These are phyloP conservation scores for Pelecanus crispus DNA, from an alignment of 2,113 vertebrate species.

Conservation along the genomic window DNA sequence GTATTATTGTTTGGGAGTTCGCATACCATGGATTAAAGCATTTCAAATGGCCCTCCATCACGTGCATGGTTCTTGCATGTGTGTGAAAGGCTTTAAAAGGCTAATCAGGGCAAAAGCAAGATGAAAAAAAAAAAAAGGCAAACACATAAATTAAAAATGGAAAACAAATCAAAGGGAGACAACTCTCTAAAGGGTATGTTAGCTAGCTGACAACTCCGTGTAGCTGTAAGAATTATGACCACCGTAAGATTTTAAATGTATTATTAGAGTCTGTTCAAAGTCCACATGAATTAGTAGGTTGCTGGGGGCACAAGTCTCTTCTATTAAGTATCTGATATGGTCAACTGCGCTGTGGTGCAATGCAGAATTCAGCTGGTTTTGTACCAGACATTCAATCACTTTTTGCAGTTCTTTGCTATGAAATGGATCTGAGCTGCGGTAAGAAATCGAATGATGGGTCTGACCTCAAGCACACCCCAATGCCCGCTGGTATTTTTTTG, in stretches of 20 bases:
- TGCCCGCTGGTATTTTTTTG: neutral
- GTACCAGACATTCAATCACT: neutral
- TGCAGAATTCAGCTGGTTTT: neutral
- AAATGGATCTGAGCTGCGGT: neutral
- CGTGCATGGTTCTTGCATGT: neutral
- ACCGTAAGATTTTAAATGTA: neutral
- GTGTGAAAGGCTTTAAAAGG: neutral
- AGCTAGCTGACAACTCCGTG: neutral
- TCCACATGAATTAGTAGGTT: neutral
- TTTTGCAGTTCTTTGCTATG: neutral
- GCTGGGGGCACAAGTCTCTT: neutral
- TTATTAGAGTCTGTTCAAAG: neutral
- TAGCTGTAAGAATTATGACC: neutral
- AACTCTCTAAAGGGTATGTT: neutral
- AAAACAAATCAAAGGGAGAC: neutral
- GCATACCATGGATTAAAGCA: neutral
- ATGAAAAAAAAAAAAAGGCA: neutral
- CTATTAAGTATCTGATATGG: fast-evolving
- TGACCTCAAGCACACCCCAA: neutral
- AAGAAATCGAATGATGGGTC: neutral
- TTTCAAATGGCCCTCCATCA: neutral
- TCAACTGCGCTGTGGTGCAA: neutral
- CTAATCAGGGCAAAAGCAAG: neutral
- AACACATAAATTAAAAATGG: neutral
- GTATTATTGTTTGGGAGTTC: neutral